Conservation (phyloP, 2,113 vertebrate species). For the Poicephalus meyeri region DNA sequence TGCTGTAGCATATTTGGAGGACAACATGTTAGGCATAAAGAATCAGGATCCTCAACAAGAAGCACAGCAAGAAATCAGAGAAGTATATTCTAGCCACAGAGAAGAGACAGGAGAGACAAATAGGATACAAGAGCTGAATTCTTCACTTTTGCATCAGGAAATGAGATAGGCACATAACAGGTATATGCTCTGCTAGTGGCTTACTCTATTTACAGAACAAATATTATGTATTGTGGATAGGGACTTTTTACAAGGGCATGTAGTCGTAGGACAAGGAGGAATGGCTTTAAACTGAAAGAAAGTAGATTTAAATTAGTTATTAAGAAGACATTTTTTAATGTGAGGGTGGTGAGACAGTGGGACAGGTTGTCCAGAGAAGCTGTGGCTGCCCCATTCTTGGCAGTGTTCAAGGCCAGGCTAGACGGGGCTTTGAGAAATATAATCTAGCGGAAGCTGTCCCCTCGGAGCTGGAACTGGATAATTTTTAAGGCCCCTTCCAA, state of each 20-base stretch:
- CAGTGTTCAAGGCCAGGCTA: not conserved
- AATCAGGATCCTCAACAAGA: slow-evolving; percentile 31
- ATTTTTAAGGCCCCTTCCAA: not conserved
- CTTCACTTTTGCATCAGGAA: not conserved
- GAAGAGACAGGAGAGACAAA: slow-evolving; percentile 38
- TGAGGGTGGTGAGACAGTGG: not conserved
- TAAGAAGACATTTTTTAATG: not conserved
- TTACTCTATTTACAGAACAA: not conserved
- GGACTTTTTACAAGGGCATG: not conserved
- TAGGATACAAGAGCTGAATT: not conserved
- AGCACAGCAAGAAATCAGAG: slow-evolving; percentile 22
- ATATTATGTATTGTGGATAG: not conserved
- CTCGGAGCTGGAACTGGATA: not conserved
- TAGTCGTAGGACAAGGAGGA: not conserved
- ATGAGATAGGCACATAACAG: not conserved
- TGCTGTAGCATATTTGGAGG: slow-evolving; percentile 24
- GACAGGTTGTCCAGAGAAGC: not conserved
- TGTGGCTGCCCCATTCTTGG: not conserved
- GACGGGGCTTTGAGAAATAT: not conserved
- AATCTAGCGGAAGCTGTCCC: not conserved
- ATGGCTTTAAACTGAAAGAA: not conserved
- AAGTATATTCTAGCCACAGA: slow-evolving; percentile 12
- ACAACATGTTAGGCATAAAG: slow-evolving; percentile 40
- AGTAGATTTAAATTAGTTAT: not conserved
- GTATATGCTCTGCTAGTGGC: not conserved